Evolutionary conservation across 1,140 invertebrate species (phyloP), one percentile per base, ranked within the genome.

Genomic region (Drosophila kohkoa): DNA sequence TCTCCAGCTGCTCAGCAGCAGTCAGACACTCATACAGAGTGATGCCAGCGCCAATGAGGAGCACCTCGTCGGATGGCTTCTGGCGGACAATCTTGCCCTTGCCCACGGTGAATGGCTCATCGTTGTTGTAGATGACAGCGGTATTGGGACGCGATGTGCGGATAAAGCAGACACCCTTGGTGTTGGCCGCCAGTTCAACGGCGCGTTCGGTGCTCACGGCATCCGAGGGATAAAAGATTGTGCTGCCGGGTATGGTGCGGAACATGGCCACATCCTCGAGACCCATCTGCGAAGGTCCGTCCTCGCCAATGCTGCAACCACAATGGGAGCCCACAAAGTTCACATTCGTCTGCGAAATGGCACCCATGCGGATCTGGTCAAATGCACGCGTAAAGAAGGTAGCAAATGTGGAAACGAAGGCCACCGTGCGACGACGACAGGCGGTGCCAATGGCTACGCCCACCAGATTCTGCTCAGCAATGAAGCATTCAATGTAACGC

Each of bases 201-300:
- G 99, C 97, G 54, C 98, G 94, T 93, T 99, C 99, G 25, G 96
- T 95, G 43, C 97, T 96, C 6, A 99, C 98, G 2, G 98, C 99
- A 93, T 99, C 99, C 72, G 95, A 95, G 11, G 99, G 99, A 92
- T 99, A 99, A 93, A 99, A 99, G 0, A 99, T 96, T 2, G 98
- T 99, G 66, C 96, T 95, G 48, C 96, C 96, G 41, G 99, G 98
- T 77, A 99, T 95, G 8, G 96, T 92, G 58, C 99, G 95, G 95
- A 99, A 99, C 95, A 99, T 95, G 0, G 98, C 97, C 43, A 99
- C 93, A 93, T 99, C 99, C 94, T 99, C 99, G 0, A 99, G 93
- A 48, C 97, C 99, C 99, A 99, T 99, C 94, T 99, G 99, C 55
- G 97, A 99, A n/a, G 99, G 99, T 4, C 99, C 99, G 94, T 99